Base-by-base conservation (phyloP, 1,140 invertebrate species). In the Calliphora vicina region DNA sequence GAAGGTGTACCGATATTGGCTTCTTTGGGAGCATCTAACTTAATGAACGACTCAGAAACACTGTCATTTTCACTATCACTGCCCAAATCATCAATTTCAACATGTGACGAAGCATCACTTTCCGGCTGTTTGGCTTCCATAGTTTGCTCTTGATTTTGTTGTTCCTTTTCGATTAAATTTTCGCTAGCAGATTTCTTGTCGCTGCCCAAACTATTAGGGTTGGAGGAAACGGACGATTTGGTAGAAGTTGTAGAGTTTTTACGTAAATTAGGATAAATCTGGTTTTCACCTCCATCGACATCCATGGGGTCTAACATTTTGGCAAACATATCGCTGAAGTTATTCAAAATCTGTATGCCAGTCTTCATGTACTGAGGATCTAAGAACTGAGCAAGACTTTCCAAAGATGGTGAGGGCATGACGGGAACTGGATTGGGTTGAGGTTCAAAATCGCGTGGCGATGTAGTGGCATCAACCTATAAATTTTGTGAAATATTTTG, bases 281-380 rank as follows among this genome's bases (percentile, higher is more conserved):
- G 74, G 50, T 27, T n/a, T n/a, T 76, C 80, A n/a, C 50, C 80
- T 23, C 50, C 82, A 71, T 8, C 45, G 10, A 23, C 13, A 61
- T 89, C 87, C 67, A 84, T 82, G 13, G 89, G 87, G 83, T 89
- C 87, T 27, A 91, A 86, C 85, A 89, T 88, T 85, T 90, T 89
- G 42, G 87, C 86, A 80, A 90, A 91, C 87, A 91, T 89, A 84
- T 89, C 86, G 43, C 86, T 89, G 27, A 91, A 90, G 80, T 89
- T 88, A 45, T 88, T 89, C 8, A 89, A 82, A 42, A 90, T 87
- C 72, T 90, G 86, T 72, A 90, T 87, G 50, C 88, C 88, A 20
- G 89, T 88, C 20, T 86, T 86, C 87, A 89, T 86, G 42, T 87
- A 89, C 42, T 89, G 84, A 2, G 89, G 89, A 72, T 88, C 86